phyloP scores from a whole-genome alignment of 2,888 invertebrate species.

The Drosophila vallismaia region DNA sequence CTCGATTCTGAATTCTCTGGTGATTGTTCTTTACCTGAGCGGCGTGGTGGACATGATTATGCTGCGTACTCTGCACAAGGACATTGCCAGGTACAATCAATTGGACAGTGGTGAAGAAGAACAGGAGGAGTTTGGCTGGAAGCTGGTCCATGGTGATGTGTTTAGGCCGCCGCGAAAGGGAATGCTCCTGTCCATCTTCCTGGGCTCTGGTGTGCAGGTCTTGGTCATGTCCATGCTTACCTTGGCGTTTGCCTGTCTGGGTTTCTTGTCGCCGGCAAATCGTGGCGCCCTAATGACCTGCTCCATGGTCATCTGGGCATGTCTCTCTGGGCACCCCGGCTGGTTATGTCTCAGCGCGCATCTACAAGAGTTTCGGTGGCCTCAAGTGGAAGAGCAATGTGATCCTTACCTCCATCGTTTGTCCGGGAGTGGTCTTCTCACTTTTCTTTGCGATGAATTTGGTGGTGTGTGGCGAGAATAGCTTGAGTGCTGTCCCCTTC shows the following conservation, averaged over 20 bases:
- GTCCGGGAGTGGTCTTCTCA: conserved; percentile 99
- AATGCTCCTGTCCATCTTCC: conserved; percentile 96
- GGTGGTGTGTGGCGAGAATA: conserved; percentile 97
- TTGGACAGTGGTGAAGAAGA: conserved; percentile 94
- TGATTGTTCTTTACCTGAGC: conserved; percentile 97
- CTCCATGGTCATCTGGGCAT: conserved; percentile 96
- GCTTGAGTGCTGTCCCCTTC: conserved; percentile 98
- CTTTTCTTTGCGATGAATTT: conserved; percentile 98
- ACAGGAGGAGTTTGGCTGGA: conserved; percentile 96
- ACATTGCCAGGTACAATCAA: conserved; percentile 99
- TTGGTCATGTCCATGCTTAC: conserved; percentile 98
- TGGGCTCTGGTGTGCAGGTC: conserved; percentile 98
- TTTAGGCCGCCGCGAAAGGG: conserved; percentile 98
- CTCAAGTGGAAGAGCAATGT: conserved; percentile 99
- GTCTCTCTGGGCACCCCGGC: conserved; percentile 96
- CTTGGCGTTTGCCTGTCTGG: conserved; percentile 98
- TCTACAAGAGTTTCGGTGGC: conserved; percentile 99
- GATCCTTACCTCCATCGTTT: conserved; percentile 96
- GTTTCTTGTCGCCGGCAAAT: conserved; percentile 99
- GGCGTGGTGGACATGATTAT: conserved; percentile 99
- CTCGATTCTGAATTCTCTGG: conserved; percentile 98
- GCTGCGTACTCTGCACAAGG: conserved; percentile 97
- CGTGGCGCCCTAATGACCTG: conserved; percentile 99
- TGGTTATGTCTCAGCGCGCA: conserved; percentile 97
- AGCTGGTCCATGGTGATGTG: conserved; percentile 98